Evolutionary conservation across 2,888 invertebrate genomes (phyloP), one percentile per base, ranked within the genome.

Genomic region (Orgyia antiqua): DNA sequence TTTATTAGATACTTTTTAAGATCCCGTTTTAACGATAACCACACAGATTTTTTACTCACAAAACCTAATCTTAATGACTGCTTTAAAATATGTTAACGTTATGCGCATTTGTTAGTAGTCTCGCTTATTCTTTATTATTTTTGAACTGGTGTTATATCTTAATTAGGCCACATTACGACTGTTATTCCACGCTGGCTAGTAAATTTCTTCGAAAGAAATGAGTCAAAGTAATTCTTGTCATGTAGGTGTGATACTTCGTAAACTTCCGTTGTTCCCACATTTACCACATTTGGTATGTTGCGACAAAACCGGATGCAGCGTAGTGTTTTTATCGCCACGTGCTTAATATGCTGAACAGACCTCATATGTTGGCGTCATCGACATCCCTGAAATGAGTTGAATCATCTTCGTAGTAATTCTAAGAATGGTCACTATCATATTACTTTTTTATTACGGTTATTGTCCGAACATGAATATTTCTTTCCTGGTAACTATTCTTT

Each of bases 221-320:
- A 66, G 47, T 62, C 58, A 58, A 56, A 49, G 34, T 44, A 58
- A 68, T 71, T 68, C 60, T 50, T 38, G 36, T 51, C 61, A 54
- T 61, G 68, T 70, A 62, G 67, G 62, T 54, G 61, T 63, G 54
- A 64, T 64, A 68, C 63, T 52, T 47, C 52, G 61, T 64, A 64
- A 63, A 69, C 76, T 79, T 80, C 80, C 80, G 76, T 43, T 51
- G 68, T 68, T 68, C 68, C 63, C 64, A 64, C 65, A 63, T 65
- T 62, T 52, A 53, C 49, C 53, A 45, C 58, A 65, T 66, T 63
- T 63, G 52, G 68, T 56, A 59, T 55, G 57, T 59, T 56, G 55
- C 57, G 52, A 38, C 58, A 42, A 40, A 42, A 62, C 75, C 78
- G 82, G 82, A 82, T 63, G 60, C 60, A 36, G 39, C 51, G 62